Base-by-base conservation (phyloP, 2,888 invertebrate species). In the Lathronympha strigana region DNA sequence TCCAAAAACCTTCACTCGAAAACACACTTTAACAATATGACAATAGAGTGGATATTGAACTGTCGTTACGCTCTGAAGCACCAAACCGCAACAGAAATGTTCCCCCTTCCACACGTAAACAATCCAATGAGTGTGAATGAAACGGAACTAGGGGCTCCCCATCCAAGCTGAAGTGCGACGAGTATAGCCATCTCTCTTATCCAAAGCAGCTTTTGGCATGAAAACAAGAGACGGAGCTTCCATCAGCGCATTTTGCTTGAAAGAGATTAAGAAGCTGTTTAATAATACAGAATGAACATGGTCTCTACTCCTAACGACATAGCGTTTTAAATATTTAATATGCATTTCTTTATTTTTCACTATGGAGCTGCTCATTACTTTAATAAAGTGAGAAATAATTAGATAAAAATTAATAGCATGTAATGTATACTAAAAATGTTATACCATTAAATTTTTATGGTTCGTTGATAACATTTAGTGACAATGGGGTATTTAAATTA, bases 261-360 rank as follows among this genome's bases (percentile, higher is more conserved):
- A 73, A 75, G 79, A 83, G 86, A 88, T 89, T 88, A 90, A 88
- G 89, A 87, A 88, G 88, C 88, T 87, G 85, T 83, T 82, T 86
- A 90, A 90, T 88, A 90, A 89, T 87, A 84, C 84, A 86, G 84
- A 87, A 82, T 78, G 86, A 90, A 86, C 86, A 86, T 86, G 88
- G 89, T 86, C 83, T 88, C 84, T 84, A 84, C 82, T 83, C 79
- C 81, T 82, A 84, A 83, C 84, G 86, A 86, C 86, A 86, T 82
- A 82, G 77, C 80, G 78, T 83, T 90, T 88, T 90, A 90, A 91
- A 90, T 90, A 90, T 90, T 91, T 88, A 90, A 89, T 86, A 87
- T 85, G 86, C 84, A 90, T 90, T 86, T 89, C 84, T 85, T 86
- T 84, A 86, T 86, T 84, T 88, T 87, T 84, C 78, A 82, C 81